Conservation (phyloP, 2,888 invertebrate species). For the Onthophagus sagittarius region DNA sequence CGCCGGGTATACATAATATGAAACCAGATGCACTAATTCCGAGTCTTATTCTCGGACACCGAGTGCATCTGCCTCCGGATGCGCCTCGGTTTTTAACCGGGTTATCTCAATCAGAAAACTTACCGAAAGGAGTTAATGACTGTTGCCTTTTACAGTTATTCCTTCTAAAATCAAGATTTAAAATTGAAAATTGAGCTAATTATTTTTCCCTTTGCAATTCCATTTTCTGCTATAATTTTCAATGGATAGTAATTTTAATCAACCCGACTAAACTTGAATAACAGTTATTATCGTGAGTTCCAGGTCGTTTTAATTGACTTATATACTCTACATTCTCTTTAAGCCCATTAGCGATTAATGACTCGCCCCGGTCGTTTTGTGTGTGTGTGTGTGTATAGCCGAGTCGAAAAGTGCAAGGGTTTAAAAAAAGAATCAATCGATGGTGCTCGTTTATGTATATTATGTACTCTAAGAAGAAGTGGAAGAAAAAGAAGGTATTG, state of each 20-base stretch:
- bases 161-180: background rate
- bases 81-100: background rate
- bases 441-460: background rate
- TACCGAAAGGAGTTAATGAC: background rate
- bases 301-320: too few species aligned
- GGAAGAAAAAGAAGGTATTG: background rate
- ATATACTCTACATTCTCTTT: too few species aligned
- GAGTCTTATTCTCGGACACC: background rate
- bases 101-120: background rate
- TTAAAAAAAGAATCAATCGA: background rate
- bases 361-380: background rate
- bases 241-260: background rate
- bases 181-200: too few species aligned
- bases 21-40: background rate
- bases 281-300: background rate
- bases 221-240: background rate
- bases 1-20: background rate
- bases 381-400: too few species aligned
- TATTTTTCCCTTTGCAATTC: too few species aligned
- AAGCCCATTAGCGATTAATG: too few species aligned
- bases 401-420: background rate
- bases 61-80: background rate
- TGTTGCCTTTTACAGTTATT: background rate
- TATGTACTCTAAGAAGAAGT: background rate
- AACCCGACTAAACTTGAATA: background rate